A percentile compares a stretch with the other conserved stretches of the same genome.
Evolutionary conservation across 2,888 invertebrate genomes (phyloP).

Genomic region (Phengaris alcon): DNA sequence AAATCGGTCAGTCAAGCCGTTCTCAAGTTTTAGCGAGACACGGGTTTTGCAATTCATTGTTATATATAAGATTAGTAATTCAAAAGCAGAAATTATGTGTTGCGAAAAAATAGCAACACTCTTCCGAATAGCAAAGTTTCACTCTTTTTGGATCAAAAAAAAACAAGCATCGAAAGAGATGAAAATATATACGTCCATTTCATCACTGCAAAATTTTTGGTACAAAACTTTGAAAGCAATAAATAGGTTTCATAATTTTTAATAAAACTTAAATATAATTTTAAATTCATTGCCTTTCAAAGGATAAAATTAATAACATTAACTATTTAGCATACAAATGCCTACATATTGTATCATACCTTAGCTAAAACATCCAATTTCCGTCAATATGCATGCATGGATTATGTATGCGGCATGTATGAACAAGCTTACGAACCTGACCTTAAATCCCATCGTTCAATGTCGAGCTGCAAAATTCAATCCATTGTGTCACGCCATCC

Average conservation of each 20-base stretch:
- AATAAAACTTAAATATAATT: not conserved
- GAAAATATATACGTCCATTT: not conserved
- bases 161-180: not conserved
- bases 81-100: no score
- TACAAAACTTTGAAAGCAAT: not conserved
- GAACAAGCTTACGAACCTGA: constrained; percentile 30
- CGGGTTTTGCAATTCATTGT: no score
- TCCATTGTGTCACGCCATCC: constrained; percentile 48
- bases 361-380: not conserved
- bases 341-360: not conserved
- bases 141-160: no score
- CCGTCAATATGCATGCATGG: no score
- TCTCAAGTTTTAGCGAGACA: no score
- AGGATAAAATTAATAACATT: not conserved
- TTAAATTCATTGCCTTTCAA: not conserved
- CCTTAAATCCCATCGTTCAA: constrained; percentile 36
- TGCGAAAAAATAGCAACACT: no score
- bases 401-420: not conserved
- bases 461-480: constrained; percentile 49
- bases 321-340: not conserved
- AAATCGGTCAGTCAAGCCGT: no score
- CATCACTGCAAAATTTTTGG: not conserved
- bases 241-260: not conserved
- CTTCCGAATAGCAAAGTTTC: no score
- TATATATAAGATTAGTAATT: no score